Evolutionary conservation across 2,888 invertebrate species (phyloP).

Genomic region (Leucoptera coffeella): DNA sequence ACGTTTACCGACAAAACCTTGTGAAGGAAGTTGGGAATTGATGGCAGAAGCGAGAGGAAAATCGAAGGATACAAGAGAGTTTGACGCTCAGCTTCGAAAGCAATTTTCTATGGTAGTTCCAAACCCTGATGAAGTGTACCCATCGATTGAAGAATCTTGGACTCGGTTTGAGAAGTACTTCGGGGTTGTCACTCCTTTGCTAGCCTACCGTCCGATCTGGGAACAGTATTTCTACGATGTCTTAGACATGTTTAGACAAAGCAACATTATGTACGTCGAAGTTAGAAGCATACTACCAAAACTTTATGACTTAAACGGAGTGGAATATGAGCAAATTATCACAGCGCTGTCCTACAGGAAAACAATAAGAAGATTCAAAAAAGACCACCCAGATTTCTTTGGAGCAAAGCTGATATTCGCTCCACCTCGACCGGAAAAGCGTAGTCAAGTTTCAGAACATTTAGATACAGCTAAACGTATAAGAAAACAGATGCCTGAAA

Average conservation of each 20-base stretch:
- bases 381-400: constrained; percentile 57
- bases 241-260: constrained; percentile 54
- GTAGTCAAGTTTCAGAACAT: constrained; percentile 26
- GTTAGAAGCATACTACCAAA: constrained; percentile 57
- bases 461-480: constrained; percentile 25
- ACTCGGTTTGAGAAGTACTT: constrained; percentile 51
- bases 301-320: constrained; percentile 63
- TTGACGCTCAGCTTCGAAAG: constrained; percentile 46
- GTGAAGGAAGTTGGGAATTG: constrained; percentile 31
- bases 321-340: constrained; percentile 40
- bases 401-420: constrained; percentile 68
- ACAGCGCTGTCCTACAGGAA: constrained; percentile 54
- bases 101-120: constrained; percentile 51
- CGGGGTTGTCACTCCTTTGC: constrained; percentile 34
- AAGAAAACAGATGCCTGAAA: constrained; percentile 51
- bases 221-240: constrained; percentile 61
- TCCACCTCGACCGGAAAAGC: constrained; percentile 42
- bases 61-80: constrained; percentile 24
- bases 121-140: constrained; percentile 33
- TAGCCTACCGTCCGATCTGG: constrained; percentile 60
- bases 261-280: constrained; percentile 67
- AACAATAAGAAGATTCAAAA: constrained; percentile 48
- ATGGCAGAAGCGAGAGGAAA: constrained; percentile 30
- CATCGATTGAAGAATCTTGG: constrained; percentile 56
- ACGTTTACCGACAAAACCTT: constrained; percentile 12